A percentile compares a stretch with the other conserved stretches of the same genome.
These are phyloP conservation scores for Grallaria varia DNA, from an alignment of 2,113 vertebrate species.

Conservation along the genomic window DNA sequence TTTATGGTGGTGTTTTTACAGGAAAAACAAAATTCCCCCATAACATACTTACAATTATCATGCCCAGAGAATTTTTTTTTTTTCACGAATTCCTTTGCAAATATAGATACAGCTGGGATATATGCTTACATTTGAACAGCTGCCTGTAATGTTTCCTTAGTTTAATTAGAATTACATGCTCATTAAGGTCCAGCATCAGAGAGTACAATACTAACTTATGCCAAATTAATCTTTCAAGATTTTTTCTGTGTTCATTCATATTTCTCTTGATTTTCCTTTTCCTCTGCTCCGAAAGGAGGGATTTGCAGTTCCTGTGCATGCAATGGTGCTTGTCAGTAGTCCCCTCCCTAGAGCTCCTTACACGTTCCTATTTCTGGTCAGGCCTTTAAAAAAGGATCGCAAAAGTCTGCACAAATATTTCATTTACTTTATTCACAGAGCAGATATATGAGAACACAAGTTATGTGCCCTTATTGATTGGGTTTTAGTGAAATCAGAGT, in stretches of 20 bases:
- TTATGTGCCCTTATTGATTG: constrained; percentile 27
- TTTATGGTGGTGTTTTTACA: not conserved
- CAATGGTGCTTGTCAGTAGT: not conserved
- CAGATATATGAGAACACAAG: not conserved
- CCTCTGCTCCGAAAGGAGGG: not conserved
- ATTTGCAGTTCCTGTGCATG: not conserved
- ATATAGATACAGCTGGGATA: not conserved
- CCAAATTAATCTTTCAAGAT: not conserved
- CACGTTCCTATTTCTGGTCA: not conserved
- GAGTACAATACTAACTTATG: not conserved
- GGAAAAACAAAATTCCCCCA: not conserved
- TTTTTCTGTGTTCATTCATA: not conserved
- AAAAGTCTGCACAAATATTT: constrained; percentile 18
- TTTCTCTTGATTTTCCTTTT: not conserved
- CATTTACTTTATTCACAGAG: constrained; percentile 13
- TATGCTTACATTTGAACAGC: not conserved
- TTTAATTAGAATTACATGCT: not conserved
- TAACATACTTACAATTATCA: not conserved
- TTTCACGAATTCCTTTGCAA: not conserved
- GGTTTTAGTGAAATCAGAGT: constrained; percentile 43
- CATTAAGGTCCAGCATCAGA: not conserved
- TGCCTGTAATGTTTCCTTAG: not conserved
- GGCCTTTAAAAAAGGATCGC: not conserved
- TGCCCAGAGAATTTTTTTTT: not conserved
- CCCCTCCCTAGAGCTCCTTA: not conserved